Evolutionary conservation across 2,888 invertebrate genomes (phyloP).

Genomic region (Cephonodes hylas): DNA sequence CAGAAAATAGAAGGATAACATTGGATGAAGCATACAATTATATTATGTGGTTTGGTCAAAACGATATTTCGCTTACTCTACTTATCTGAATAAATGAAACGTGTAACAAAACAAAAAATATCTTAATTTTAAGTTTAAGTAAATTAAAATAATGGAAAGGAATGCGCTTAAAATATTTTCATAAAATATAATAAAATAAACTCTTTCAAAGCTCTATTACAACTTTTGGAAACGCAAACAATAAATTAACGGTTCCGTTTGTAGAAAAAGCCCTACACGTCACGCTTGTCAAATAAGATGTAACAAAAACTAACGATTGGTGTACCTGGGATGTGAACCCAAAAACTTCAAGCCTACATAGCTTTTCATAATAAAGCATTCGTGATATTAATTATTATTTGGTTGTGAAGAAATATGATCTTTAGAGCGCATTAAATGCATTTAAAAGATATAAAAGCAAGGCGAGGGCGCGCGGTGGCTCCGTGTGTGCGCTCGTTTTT

Average conservation of each 20-base stretch:
- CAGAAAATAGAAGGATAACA: no score
- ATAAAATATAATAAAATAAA: neutral
- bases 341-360: neutral
- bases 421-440: neutral
- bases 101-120: no score
- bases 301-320: neutral
- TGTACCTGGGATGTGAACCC: neutral
- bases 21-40: no score
- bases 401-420: neutral
- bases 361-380: neutral
- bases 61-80: no score
- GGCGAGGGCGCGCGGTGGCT: neutral
- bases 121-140: no score
- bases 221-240: neutral
- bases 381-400: neutral
- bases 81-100: no score
- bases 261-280: neutral
- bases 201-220: neutral
- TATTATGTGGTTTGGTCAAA: no score
- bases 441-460: neutral
- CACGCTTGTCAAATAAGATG: neutral
- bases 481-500: constrained; percentile 41
- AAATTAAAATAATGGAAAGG: no score
- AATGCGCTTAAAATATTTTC: neutral
- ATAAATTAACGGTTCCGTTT: neutral